Percentiles rank a stretch among this genome's conserved stretches.
Evolutionary conservation across 2,888 invertebrate genomes (phyloP).

Genomic region (Crossocerus cetratus): DNA sequence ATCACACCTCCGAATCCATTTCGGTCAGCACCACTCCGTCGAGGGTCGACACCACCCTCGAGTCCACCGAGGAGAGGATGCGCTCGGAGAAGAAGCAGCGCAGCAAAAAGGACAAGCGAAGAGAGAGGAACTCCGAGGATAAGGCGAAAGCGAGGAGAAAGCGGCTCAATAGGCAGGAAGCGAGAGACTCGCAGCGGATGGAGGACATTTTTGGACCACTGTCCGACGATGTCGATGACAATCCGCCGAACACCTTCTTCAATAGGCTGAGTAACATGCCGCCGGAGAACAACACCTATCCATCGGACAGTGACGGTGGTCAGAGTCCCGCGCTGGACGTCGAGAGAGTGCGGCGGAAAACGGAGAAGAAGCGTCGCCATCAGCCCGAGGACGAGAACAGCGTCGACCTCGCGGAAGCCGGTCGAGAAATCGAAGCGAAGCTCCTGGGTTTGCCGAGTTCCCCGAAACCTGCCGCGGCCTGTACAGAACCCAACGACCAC

Average conservation of each 20-base stretch:
- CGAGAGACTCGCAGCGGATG: constrained; percentile 80
- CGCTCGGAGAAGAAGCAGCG: constrained; percentile 76
- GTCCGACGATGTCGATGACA: constrained; percentile 84
- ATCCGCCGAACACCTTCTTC: constrained; percentile 70
- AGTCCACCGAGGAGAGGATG: constrained; percentile 71
- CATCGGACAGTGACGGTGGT: constrained; percentile 79
- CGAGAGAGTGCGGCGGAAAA: constrained; percentile 68
- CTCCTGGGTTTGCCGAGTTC: constrained; percentile 83
- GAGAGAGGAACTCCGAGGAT: constrained; percentile 73
- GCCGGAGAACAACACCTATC: constrained; percentile 66
- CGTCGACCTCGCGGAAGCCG: constrained; percentile 88
- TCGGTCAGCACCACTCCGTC: constrained; percentile 31
- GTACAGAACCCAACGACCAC: constrained; percentile 78
- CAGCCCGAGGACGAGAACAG: constrained; percentile 86
- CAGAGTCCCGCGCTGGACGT: constrained; percentile 77
- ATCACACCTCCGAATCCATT: constrained; percentile 55
- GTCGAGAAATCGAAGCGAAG: constrained; percentile 89
- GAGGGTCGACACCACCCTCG: constrained; percentile 52
- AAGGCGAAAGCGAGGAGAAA: constrained; percentile 74
- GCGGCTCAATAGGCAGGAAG: constrained; percentile 81
- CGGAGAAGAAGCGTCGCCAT: constrained; percentile 73
- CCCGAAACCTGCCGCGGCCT: constrained; percentile 78
- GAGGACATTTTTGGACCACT: constrained; percentile 93
- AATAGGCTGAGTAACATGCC: constrained; percentile 65
- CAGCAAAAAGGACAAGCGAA: constrained; percentile 75